A percentile compares a stretch with the other conserved stretches of the same genome.
phyloP scores from a whole-genome alignment of 2,113 vertebrate genomes.

The Urocolius indicus region DNA sequence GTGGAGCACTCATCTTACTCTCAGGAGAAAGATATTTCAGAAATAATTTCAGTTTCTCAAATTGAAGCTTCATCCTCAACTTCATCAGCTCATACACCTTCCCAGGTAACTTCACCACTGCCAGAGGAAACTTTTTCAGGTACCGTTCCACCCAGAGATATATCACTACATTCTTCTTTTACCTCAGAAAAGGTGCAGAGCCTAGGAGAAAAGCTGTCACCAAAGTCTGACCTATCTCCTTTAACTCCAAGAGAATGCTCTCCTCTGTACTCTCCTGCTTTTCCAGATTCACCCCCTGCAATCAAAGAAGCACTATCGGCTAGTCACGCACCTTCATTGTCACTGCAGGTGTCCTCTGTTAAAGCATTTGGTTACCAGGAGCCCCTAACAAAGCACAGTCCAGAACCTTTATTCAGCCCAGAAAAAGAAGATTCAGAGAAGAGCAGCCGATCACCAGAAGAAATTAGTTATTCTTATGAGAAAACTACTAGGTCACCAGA shows the following conservation, averaged over 20 bases:
- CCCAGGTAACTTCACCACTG: conserved; percentile 85
- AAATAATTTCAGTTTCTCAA: conserved; percentile 87
- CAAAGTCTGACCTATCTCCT: conserved; percentile 83
- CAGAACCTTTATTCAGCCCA: conserved; percentile 62
- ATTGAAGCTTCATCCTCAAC: conserved; percentile 93
- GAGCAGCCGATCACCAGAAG: conserved; percentile 63
- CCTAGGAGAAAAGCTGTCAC: conserved; percentile 79
- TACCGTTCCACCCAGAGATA: conserved; percentile 80
- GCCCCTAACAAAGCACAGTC: conserved; percentile 68
- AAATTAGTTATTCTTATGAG: conserved; percentile 73
- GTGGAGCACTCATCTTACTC: conserved; percentile 82
- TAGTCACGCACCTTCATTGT: conserved; percentile 56
- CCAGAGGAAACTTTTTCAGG: conserved; percentile 79
- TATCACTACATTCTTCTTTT: conserved; percentile 84
- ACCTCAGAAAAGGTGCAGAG: conserved; percentile 80
- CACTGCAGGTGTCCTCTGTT: conserved; percentile 67
- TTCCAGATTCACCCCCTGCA: conserved; percentile 72
- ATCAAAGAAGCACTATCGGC: background rate
- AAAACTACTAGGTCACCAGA: conserved; percentile 67
- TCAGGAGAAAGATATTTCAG: conserved; percentile 84
- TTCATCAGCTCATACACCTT: conserved; percentile 91
- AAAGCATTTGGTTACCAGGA: conserved; percentile 75
- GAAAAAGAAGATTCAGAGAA: conserved; percentile 72
- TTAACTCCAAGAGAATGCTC: conserved; percentile 80
- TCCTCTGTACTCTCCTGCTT: conserved; percentile 78